Percentiles rank a stretch among this genome's conserved stretches.
phyloP scores from a whole-genome alignment of 2,888 invertebrate genomes.

The Abrostola tripartita region DNA sequence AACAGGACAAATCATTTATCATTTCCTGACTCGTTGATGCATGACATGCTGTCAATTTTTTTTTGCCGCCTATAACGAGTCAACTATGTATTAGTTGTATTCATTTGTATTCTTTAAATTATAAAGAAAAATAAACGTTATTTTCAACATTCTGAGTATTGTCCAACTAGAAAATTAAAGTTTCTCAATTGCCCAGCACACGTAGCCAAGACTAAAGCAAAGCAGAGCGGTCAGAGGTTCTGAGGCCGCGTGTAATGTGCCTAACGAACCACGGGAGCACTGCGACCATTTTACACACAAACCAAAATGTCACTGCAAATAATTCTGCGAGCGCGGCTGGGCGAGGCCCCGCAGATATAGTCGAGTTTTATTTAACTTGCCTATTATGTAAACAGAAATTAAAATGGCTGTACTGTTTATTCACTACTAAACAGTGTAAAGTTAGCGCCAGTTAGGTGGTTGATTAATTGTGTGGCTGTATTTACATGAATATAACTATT shows the following conservation, averaged over 20 bases:
- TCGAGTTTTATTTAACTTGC: background rate
- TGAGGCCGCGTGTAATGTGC: background rate
- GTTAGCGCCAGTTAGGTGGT: no score
- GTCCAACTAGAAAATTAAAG: no score
- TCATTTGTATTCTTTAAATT: no score
- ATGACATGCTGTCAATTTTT: no score
- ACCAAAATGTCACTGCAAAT: constrained; percentile 12
- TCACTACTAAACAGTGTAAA: background rate
- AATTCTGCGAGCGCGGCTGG: constrained; percentile 7
- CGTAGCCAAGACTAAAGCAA: background rate
- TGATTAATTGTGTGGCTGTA: no score
- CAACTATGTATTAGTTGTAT: no score
- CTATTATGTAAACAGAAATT: background rate
- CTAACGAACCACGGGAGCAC: background rate
- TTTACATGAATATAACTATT: no score
- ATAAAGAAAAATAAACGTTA: no score
- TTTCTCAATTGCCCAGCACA: background rate
- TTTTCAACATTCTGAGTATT: no score
- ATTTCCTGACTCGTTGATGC: no score
- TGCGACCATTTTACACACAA: constrained; percentile 8
- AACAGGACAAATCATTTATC: no score
- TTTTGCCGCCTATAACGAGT: no score
- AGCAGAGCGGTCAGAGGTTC: background rate
- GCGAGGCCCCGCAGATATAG: background rate
- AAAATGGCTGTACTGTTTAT: background rate